Evolutionary conservation across 2,888 invertebrate genomes (phyloP).

Genomic region (Drosophila paranaensis): DNA sequence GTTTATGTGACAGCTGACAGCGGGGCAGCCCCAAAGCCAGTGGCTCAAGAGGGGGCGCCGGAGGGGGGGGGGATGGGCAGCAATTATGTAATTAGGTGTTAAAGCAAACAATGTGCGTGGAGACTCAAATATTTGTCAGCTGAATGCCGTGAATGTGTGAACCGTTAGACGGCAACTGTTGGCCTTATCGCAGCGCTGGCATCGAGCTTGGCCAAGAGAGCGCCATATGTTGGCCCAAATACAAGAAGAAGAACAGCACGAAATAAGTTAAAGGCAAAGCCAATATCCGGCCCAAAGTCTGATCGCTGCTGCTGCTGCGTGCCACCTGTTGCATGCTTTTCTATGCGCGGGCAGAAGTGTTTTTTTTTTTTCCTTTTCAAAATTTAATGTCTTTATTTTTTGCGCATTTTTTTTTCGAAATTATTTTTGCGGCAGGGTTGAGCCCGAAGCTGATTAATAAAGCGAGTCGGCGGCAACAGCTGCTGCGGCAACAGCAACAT

Average conservation of each 20-base stretch:
- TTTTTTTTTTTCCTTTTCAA: slow-evolving; percentile 7
- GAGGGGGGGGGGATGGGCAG: slow-evolving; percentile 1
- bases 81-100: slow-evolving; percentile 79
- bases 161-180: slow-evolving; percentile 30
- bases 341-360: slow-evolving; percentile 63
- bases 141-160: neutral
- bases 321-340: slow-evolving; percentile 73
- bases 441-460: slow-evolving; percentile 64
- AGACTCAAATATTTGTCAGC: slow-evolving; percentile 36
- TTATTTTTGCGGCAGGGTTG: slow-evolving; percentile 36
- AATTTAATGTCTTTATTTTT: slow-evolving; percentile 50
- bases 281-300: slow-evolving; percentile 62
- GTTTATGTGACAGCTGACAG: slow-evolving; percentile 70
- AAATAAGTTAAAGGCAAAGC: slow-evolving; percentile 26
- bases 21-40: slow-evolving; percentile 16
- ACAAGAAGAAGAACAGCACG: neutral
- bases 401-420: slow-evolving; percentile 19
- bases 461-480: slow-evolving; percentile 47
- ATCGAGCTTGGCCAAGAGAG: slow-evolving; percentile 42
- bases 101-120: slow-evolving; percentile 54
- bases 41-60: neutral
- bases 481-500: slow-evolving; percentile 42
- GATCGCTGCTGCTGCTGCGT: slow-evolving; percentile 32
- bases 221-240: slow-evolving; percentile 45
- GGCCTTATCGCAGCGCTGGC: slow-evolving; percentile 56